Evolutionary conservation across 2,888 invertebrate genomes (phyloP), one percentile per base, ranked within the genome.

Genomic region (Venustoraphidia nigricollis): DNA sequence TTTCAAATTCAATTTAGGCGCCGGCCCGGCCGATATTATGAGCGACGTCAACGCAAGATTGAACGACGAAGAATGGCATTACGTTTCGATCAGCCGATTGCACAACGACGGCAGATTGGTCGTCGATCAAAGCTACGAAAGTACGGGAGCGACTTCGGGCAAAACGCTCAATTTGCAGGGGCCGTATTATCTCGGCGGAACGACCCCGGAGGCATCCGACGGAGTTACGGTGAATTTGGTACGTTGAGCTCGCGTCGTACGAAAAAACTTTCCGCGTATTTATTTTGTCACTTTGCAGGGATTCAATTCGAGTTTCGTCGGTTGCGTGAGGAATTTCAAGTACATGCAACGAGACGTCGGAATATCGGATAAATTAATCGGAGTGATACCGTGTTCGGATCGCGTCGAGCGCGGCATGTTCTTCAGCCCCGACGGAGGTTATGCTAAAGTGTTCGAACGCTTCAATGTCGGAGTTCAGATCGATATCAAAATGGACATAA

Each of bases 131-230:
- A 73, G 73, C 14, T 66, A 68, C 37, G 66, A 71, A 4, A 70
- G 71, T 0, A 67, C 70, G 44, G 76, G 75, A 5, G 66, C 68
- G 47, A 78, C 79, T 0, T 56, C 62, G 69, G 71, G 35, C 64
- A 64, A 68, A 10, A 70, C 71, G 1, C 71, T 85, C 4, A 73
- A 78, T 45, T 71, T 90, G 1, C 66, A 69, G 10, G 68, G 79
- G 37, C 91, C 91, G 0, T 81, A 82, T 60, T 91, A 79, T 63
- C 72, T 92, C 45, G 94, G 95, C 17, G 93, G 93, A 0, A 63
- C 91, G n/a, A 67, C 73, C 10, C 70, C 73, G 2, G 63, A 69
- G 4, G 62, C 67, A 27, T 62, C 63, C 10, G 62, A 62, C 36
- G 66, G 66, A 35, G 72, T 76, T 2, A 58, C 59, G 38, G 56